phyloP scores from a whole-genome alignment of 2,113 vertebrate species.

The Hydrolagus affinis region DNA sequence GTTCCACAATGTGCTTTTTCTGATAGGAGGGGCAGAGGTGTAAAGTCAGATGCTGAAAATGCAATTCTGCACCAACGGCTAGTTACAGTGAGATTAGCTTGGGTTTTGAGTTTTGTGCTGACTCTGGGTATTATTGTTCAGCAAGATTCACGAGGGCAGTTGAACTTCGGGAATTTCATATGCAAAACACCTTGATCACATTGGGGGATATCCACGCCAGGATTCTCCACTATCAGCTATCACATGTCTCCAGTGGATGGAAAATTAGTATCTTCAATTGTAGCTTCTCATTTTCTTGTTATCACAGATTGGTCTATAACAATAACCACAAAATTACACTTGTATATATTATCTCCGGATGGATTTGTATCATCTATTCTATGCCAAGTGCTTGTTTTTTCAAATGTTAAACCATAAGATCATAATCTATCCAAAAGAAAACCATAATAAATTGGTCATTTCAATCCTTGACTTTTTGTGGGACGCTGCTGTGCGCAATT shows the following conservation, averaged over 20 bases:
- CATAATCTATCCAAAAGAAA: too few species aligned
- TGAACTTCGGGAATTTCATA: not conserved
- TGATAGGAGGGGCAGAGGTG: not conserved
- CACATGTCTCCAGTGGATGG: not conserved
- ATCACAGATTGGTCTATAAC: too few species aligned
- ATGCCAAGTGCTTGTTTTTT: too few species aligned
- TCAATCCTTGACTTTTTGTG: too few species aligned
- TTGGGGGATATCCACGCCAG: not conserved
- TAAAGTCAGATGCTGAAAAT: not conserved
- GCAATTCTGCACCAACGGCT: not conserved
- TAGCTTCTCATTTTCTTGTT: too few species aligned
- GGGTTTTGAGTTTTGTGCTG: not conserved
- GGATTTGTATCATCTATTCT: too few species aligned
- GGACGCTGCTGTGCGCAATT: too few species aligned
- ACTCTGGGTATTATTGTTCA: not conserved
- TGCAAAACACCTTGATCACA: not conserved
- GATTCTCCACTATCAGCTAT: not conserved
- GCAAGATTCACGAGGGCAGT: not conserved
- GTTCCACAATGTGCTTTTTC: too few species aligned
- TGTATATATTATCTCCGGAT: too few species aligned
- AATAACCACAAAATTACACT: too few species aligned
- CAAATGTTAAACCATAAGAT: too few species aligned
- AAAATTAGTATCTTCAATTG: not conserved
- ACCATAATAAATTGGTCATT: too few species aligned
- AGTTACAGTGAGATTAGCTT: not conserved